Percentiles rank a stretch among this genome's conserved stretches.
Conservation (phyloP, 2,888 invertebrate genomes). For the Drosophila vallismaia region DNA sequence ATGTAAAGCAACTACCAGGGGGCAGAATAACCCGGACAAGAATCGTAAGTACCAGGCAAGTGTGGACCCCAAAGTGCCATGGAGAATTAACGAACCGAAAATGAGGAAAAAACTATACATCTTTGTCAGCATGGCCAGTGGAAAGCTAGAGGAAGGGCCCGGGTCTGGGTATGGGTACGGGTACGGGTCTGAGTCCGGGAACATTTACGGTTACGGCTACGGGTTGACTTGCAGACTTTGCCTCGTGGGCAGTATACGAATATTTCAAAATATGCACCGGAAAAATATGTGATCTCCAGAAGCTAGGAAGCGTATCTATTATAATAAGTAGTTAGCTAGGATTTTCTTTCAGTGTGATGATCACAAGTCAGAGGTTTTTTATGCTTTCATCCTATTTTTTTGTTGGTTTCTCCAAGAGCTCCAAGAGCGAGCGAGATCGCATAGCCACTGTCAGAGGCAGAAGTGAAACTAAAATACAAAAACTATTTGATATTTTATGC, state of each 20-base stretch:
- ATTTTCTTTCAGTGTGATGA: slow-evolving; percentile 8
- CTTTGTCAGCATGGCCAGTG: slow-evolving; percentile 64
- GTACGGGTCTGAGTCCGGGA: slow-evolving; percentile 16
- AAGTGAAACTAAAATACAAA: slow-evolving; percentile 79
- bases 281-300: background rate
- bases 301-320: too few relatives aligned
- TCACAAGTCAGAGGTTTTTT: slow-evolving; percentile 27
- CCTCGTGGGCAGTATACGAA: slow-evolving; percentile 53
- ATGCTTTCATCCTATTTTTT: slow-evolving; percentile 10
- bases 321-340: background rate
- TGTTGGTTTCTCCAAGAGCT: slow-evolving; percentile 9
- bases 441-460: slow-evolving; percentile 55
- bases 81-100: slow-evolving; percentile 58
- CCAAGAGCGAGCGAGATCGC: slow-evolving; percentile 51
- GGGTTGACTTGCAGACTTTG: slow-evolving; percentile 65
- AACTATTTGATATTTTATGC: slow-evolving; percentile 83
- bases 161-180: slow-evolving; percentile 14
- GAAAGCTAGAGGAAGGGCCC: slow-evolving; percentile 11
- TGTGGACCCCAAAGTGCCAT: slow-evolving; percentile 65
- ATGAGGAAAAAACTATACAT: slow-evolving; percentile 74
- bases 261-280: slow-evolving; percentile 51
- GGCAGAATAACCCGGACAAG: slow-evolving; percentile 36
- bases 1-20: slow-evolving; percentile 46
- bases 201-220: slow-evolving; percentile 17
- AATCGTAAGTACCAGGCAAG: slow-evolving; percentile 36